Conservation (phyloP, 2,797 vertebrate genomes). For the Gymnothorax javanicus region DNA sequence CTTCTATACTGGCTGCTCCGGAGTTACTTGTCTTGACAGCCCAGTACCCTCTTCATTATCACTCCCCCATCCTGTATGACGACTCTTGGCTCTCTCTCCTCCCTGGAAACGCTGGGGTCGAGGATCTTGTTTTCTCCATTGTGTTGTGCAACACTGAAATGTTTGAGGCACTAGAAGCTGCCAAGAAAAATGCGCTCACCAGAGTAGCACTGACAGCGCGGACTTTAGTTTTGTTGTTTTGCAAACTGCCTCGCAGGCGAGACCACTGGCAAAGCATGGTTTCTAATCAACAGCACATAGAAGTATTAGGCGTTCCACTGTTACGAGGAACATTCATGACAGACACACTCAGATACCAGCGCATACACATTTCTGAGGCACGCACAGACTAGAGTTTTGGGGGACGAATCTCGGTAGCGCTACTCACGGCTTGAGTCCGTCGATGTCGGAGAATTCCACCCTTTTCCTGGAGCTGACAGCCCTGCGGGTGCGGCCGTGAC, state of each 20-base stretch:
- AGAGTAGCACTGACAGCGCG: background rate
- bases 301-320: background rate
- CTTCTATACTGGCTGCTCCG: background rate
- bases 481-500: slow-evolving; percentile 64
- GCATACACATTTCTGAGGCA: background rate
- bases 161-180: slow-evolving; percentile 3
- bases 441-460: slow-evolving; percentile 54
- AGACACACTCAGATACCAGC: background rate
- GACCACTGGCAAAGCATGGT: background rate
- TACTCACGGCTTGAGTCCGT: slow-evolving; percentile 69
- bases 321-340: background rate
- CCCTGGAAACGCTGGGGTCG: background rate
- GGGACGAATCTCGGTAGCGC: background rate
- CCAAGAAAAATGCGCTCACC: background rate
- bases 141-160: slow-evolving; percentile 13
- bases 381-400: background rate
- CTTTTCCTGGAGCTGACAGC: background rate
- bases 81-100: background rate
- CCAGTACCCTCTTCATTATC: background rate
- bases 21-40: background rate
- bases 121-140: slow-evolving; percentile 7
- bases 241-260: background rate
- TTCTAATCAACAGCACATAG: background rate
- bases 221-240: background rate
- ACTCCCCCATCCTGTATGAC: background rate